These are phyloP conservation scores for Oreotrochilus melanogaster DNA, from an alignment of 2,113 vertebrate species.

Conservation along the genomic window DNA sequence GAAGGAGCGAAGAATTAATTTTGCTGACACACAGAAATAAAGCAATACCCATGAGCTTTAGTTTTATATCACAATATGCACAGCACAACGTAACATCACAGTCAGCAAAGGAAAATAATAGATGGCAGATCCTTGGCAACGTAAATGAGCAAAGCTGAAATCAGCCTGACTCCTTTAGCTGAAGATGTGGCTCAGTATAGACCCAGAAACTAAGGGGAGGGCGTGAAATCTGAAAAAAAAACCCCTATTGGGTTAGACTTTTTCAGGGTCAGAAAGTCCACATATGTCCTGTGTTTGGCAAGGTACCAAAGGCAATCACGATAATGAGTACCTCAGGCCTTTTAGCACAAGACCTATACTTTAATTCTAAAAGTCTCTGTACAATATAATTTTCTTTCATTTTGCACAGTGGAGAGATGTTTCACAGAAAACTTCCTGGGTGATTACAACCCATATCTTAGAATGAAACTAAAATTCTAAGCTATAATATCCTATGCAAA, in stretches of 20 bases:
- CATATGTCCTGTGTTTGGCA: background rate
- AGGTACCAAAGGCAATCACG: background rate
- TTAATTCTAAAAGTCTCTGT: background rate
- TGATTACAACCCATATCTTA: background rate
- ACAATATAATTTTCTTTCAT: background rate
- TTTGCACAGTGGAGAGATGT: background rate
- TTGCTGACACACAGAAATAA: background rate
- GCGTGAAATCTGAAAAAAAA: background rate
- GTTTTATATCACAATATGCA: background rate
- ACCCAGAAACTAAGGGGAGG: fast-evolving
- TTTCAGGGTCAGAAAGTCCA: background rate
- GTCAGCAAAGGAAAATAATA: background rate
- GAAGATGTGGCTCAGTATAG: background rate
- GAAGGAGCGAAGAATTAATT: background rate
- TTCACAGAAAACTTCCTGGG: background rate
- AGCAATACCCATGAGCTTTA: background rate
- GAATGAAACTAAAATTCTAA: background rate
- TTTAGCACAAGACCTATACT: background rate
- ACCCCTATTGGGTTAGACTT: fast-evolving
- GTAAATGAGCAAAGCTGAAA: background rate
- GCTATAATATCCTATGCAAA: background rate
- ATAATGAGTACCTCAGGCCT: background rate
- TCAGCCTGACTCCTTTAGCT: background rate
- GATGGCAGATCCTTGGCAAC: background rate
- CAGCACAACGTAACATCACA: fast-evolving